Evolutionary conservation across 2,797 vertebrate genomes (phyloP), one percentile per base, ranked within the genome.

Genomic region (Borostomias antarcticus): DNA sequence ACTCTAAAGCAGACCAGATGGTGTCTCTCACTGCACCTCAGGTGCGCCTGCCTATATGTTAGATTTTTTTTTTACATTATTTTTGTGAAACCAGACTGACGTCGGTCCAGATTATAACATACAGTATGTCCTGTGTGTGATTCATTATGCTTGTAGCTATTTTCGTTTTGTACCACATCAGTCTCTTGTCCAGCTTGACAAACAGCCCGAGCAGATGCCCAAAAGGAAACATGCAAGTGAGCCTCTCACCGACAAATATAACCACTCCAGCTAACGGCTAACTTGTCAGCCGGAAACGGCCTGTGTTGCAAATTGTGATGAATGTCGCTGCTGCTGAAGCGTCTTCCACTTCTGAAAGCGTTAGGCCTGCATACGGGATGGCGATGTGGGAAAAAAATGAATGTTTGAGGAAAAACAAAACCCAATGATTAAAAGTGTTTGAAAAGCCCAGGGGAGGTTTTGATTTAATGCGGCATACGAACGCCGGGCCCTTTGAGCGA

Each of bases 1-100:
- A 83, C 82, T 85, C 73, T 67, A 75, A 74, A 79, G 78, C 72
- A 74, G 80, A 79, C 71, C 82, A 80, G 51, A 72, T n/a, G 83
- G 79, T 70, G 66, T 70, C 73, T 66, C 81, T 82, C 60, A 2
- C 66, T 77, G 57, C 32, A 60, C 62, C 52, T 69, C 13, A 57
- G 70, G n/a, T n/a, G n/a, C n/a, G n/a, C n/a, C 35, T 40, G 9
- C 57, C 10, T 21, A 57, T 28, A 15, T 5, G 54, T 64, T 6
- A n/a, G n/a, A n/a, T n/a, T n/a, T n/a, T n/a, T n/a, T n/a, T n/a
- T n/a, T n/a, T n/a, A n/a, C n/a, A n/a, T n/a, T n/a, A n/a, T n/a
- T n/a, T n/a, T n/a, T n/a, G n/a, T n/a, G n/a, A n/a, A n/a, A n/a
- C n/a, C n/a, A n/a, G n/a, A n/a, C n/a, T n/a, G n/a, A n/a, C n/a